Conservation (phyloP, 2,113 vertebrate species). For the Oreochromis niloticus region DNA sequence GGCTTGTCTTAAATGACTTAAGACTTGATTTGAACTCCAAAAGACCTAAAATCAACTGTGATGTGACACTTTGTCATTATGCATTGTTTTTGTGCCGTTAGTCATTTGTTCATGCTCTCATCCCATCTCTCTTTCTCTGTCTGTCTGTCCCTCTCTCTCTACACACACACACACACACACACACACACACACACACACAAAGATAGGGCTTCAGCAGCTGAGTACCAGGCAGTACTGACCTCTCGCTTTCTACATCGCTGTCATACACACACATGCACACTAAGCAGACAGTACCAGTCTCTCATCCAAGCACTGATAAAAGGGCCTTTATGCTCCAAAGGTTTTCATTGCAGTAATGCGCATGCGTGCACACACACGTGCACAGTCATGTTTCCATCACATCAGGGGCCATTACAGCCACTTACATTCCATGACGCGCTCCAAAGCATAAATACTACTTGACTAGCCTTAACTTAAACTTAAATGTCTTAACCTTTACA, state of each 20-base stretch:
- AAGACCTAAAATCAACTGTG: background rate
- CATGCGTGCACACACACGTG: background rate
- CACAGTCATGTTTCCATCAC: background rate
- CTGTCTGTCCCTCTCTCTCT: background rate
- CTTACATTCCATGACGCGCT: background rate
- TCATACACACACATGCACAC: slow-evolving; percentile 12
- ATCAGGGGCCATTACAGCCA: background rate
- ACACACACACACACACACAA: background rate
- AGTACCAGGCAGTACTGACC: slow-evolving; percentile 52
- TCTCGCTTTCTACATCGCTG: slow-evolving; percentile 31
- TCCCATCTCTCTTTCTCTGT: background rate
- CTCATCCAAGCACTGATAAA: slow-evolving; percentile 24
- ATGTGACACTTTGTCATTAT: background rate
- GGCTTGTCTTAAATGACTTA: background rate
- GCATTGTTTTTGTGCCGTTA: background rate
- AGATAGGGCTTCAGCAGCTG: slow-evolving; percentile 12
- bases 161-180: background rate
- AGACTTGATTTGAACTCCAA: background rate
- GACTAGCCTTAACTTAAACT: background rate
- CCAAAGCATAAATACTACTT: background rate
- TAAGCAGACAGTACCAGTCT: slow-evolving; percentile 42
- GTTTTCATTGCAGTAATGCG: background rate
- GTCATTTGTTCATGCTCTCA: background rate
- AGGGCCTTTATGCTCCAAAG: slow-evolving; percentile 21
- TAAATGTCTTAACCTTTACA: background rate